phyloP scores from a whole-genome alignment of 1,140 invertebrate genomes.

The Orius insidiosus region DNA sequence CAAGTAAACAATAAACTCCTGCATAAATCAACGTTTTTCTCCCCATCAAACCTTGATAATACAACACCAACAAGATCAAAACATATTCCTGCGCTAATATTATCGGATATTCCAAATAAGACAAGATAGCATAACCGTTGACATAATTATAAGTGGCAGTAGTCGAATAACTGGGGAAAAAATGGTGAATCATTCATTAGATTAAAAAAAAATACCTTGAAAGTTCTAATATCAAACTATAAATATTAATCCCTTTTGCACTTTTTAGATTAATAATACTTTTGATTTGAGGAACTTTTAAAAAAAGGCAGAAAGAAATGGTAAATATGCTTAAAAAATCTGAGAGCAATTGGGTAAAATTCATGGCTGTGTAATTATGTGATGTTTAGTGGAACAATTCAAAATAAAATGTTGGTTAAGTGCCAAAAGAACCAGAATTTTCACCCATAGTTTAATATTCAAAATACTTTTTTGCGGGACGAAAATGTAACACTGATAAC shows the following conservation, averaged over 20 bases:
- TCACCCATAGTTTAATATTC: too few relatives aligned
- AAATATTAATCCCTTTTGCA: slow-evolving; percentile 39
- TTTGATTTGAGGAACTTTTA: slow-evolving; percentile 54
- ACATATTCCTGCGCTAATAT: slow-evolving; percentile 47
- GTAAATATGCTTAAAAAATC: slow-evolving; percentile 42
- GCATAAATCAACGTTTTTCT: slow-evolving; percentile 24
- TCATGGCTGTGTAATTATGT: too few relatives aligned
- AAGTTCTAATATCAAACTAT: slow-evolving; percentile 44
- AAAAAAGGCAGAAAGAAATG: slow-evolving; percentile 43
- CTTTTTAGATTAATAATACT: slow-evolving; percentile 36
- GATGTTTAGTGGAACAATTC: too few relatives aligned
- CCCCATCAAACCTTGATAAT: slow-evolving; percentile 36
- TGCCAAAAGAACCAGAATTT: too few relatives aligned
- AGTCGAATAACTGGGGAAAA: slow-evolving; percentile 44
- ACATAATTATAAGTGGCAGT: slow-evolving; percentile 50
- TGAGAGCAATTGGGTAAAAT: slow-evolving; percentile 25
- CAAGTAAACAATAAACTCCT: slow-evolving; percentile 30
- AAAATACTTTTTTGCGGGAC: too few relatives aligned
- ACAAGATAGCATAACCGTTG: slow-evolving; percentile 44
- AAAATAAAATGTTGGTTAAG: too few relatives aligned
- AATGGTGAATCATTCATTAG: background rate
- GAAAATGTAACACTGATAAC: too few relatives aligned
- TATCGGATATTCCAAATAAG: slow-evolving; percentile 55
- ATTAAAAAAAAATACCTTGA: slow-evolving; percentile 31
- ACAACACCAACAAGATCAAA: slow-evolving; percentile 42